Percentiles rank a stretch among this genome's conserved stretches.
phyloP scores from a whole-genome alignment of 2,797 vertebrate genomes.

The Acipenser transmontanus region DNA sequence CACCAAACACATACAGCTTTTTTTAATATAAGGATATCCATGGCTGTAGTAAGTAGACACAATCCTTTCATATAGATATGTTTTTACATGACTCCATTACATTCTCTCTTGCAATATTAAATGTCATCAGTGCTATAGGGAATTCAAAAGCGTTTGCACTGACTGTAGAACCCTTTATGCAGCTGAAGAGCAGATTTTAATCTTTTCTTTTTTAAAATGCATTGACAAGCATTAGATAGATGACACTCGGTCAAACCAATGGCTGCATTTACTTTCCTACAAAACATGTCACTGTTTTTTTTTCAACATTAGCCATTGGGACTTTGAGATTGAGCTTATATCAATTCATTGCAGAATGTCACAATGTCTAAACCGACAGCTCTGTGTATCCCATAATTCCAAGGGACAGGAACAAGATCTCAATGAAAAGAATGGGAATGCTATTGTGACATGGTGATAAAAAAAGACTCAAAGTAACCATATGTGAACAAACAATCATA shows the following conservation, averaged over 20 bases:
- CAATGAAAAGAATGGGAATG: conserved; percentile 5
- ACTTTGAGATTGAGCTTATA: conserved; percentile 36
- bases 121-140: conserved; percentile 50
- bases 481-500: conserved; percentile 32
- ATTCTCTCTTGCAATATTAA: conserved; percentile 26
- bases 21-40: too few species aligned
- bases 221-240: conserved; percentile 43
- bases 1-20: too few species aligned
- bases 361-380: conserved; percentile 1
- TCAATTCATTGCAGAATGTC: conserved; percentile 25
- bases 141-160: conserved; percentile 42
- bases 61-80: background rate
- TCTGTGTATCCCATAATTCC: conserved; percentile 1
- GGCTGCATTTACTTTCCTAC: conserved; percentile 36
- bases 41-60: too few species aligned
- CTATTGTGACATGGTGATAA: conserved; percentile 8
- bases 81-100: background rate
- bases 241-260: conserved; percentile 34
- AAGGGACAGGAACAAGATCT: background rate
- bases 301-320: conserved; percentile 34
- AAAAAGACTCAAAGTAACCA: conserved; percentile 16
- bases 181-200: conserved; percentile 37
- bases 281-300: conserved; percentile 33
- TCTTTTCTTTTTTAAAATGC: conserved; percentile 44
- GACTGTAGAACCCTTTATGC: conserved; percentile 47